Percentiles rank a stretch among this genome's conserved stretches.
Conservation (phyloP, 1,140 invertebrate genomes). For the Drosophila serrata region DNA sequence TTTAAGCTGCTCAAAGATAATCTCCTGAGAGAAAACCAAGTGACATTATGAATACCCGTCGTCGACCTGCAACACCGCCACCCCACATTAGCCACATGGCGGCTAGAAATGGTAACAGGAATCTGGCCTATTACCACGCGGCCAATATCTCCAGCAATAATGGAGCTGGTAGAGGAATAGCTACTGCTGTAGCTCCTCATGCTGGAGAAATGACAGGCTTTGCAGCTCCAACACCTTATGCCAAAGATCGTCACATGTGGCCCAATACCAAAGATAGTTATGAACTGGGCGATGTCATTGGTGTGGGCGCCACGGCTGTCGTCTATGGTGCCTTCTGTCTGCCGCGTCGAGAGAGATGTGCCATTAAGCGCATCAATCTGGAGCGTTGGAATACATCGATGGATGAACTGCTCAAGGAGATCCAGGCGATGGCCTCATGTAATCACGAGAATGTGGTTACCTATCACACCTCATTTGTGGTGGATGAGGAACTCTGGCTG, state of each 20-base stretch:
- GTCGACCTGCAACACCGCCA: constrained; percentile 59
- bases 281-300: constrained; percentile 97
- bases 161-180: constrained; percentile 38
- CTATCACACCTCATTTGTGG: constrained; percentile 99
- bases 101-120: constrained; percentile 27
- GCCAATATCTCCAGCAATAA: constrained; percentile 66
- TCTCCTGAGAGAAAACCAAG: too few species aligned
- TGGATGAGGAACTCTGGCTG: constrained; percentile 98
- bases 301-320: constrained; percentile 98
- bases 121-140: constrained; percentile 57
- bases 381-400: constrained; percentile 99
- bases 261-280: constrained; percentile 97
- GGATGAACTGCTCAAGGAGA: constrained; percentile 98
- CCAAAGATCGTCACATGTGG: constrained; percentile 89
- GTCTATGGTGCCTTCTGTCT: constrained; percentile 98
- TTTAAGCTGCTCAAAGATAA: neutral
- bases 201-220: too few species aligned
- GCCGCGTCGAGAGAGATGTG: constrained; percentile 97
- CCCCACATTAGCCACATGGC: constrained; percentile 18
- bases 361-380: constrained; percentile 99
- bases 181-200: neutral
- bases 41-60: constrained; percentile 39
- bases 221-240: too few species aligned
- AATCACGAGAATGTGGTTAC: constrained; percentile 99
- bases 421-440: constrained; percentile 99